Evolutionary conservation across 1,140 invertebrate species (phyloP), one percentile per base, ranked within the genome.

Genomic region (Mylabris phalerata): DNA sequence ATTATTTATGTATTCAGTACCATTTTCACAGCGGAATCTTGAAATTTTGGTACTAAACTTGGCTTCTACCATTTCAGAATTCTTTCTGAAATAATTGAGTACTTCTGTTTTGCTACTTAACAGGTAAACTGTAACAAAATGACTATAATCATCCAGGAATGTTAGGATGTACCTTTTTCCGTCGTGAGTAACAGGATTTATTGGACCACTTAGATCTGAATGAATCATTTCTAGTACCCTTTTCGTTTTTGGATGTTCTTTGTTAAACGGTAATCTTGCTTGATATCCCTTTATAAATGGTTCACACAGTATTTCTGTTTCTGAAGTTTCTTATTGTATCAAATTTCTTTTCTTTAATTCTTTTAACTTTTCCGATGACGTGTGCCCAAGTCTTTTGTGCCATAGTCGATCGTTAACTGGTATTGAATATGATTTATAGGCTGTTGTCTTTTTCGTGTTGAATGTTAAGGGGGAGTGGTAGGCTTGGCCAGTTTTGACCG

Each of bases 201-300:
- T 76, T 55, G 73, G 71, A 32, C 72, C 75, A 66, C 75, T 77
- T 3, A 77, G 69, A 71, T 78, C 73, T 9, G 69, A 75, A 64
- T 73, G 69, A n/a, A 76, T 63, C 27, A 73, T 60, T 66, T 72
- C 72, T 52, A 77, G 64, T 9, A 71, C 68, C 62, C 73, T 59
- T 45, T 72, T 69, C n/a, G 73, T 67, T 62, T 72, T 47, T 38
- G 32, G 47, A 26, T 64, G 71, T 72, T 44, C 50, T 49, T 71
- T 66, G 48, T 68, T 51, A 69, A 77, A 76, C 10, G 68, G 67
- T 45, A 75, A 59, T 58, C 70, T 54, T 25, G 65, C 56, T 68
- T 77, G 74, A 69, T 78, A 2, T 6, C 11, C 11, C 78, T 72
- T 65, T 60, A 78, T 72, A 64, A 74, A 78, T 51, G 73, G 64